A percentile compares a stretch with the other conserved stretches of the same genome.
Evolutionary conservation across 2,113 vertebrate genomes (phyloP).

Genomic region (Pelecanus crispus): DNA sequence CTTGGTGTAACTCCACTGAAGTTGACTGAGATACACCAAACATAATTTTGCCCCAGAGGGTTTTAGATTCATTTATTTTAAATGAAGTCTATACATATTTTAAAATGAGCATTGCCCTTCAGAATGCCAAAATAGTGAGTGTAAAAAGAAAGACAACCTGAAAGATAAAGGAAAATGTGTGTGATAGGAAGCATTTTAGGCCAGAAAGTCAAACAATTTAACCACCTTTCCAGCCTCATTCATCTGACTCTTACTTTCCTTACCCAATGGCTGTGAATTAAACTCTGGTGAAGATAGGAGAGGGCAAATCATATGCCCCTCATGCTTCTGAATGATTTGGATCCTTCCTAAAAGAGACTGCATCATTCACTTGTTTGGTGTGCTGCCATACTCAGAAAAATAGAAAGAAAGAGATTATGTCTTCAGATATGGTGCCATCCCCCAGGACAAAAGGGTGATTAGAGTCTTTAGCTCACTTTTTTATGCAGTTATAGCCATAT

Average conservation of each 20-base stretch:
- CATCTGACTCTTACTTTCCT: background rate
- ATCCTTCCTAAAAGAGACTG: background rate
- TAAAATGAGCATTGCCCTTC: slow-evolving; percentile 48
- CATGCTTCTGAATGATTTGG: background rate
- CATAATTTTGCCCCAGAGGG: background rate
- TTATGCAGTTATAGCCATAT: background rate
- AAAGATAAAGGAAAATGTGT: slow-evolving; percentile 16
- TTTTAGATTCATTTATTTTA: slow-evolving; percentile 49
- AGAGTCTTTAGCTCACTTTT: background rate
- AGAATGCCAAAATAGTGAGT: slow-evolving; percentile 32
- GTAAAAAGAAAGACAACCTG: background rate
- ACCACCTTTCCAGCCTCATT: background rate
- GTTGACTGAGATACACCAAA: slow-evolving; percentile 17
- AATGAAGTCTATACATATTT: slow-evolving; percentile 56
- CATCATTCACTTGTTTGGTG: background rate
- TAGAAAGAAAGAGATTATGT: background rate
- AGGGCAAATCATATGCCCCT: background rate
- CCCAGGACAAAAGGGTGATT: background rate
- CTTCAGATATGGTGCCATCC: background rate
- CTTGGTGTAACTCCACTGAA: background rate
- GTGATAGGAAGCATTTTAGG: background rate
- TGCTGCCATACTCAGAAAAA: background rate
- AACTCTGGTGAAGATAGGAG: background rate
- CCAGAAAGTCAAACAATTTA: slow-evolving; percentile 1
- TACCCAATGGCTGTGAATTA: background rate